Evolutionary conservation across 2,113 vertebrate species (phyloP).

Genomic region (Nansenia antarctica): DNA sequence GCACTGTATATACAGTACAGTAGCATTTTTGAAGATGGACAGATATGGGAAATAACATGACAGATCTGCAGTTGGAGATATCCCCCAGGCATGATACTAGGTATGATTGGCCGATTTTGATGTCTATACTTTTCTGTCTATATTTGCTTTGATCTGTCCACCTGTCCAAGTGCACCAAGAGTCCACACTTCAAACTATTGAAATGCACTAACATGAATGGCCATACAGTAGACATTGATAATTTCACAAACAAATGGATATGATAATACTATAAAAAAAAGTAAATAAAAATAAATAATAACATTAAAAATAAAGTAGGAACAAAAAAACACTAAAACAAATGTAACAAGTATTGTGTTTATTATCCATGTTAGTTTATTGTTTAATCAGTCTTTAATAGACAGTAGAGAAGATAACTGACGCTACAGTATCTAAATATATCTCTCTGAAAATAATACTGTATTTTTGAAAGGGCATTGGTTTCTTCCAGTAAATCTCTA

Average conservation of each 20-base stretch:
- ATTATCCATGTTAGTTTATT: slow-evolving; percentile 68
- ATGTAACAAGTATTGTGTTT: neutral
- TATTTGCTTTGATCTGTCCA: neutral
- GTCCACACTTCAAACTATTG: no score
- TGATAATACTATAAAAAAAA: no score
- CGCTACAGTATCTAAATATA: slow-evolving; percentile 69
- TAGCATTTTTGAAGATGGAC: neutral
- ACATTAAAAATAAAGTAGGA: neutral
- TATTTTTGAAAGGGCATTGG: slow-evolving; percentile 59
- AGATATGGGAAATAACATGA: neutral
- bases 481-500: slow-evolving; percentile 63
- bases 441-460: slow-evolving; percentile 77
- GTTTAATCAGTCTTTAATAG: slow-evolving; percentile 68
- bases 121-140: neutral
- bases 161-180: no score
- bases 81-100: neutral
- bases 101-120: slow-evolving; percentile 5
- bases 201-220: no score
- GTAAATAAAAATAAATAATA: no score
- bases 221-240: no score
- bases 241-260: no score
- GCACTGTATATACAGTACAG: no score
- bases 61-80: neutral
- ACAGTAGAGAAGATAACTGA: slow-evolving; percentile 60
- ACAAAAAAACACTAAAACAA: slow-evolving; percentile 1